Evolutionary conservation across 2,888 invertebrate genomes (phyloP).

Genomic region (Diplolepis rosae): DNA sequence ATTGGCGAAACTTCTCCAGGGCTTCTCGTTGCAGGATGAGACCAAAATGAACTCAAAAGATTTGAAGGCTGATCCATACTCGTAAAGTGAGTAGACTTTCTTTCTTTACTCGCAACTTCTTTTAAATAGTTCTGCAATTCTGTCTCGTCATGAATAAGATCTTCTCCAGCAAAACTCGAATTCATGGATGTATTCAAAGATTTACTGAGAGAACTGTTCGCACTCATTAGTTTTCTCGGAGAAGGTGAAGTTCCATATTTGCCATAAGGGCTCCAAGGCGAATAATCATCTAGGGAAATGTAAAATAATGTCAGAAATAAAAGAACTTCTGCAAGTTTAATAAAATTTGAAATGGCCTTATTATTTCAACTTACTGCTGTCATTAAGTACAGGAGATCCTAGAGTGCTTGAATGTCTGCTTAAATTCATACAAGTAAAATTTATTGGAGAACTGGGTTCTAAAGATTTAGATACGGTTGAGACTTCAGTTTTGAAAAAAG

Average conservation of each 20-base stretch:
- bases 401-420: conserved; percentile 60
- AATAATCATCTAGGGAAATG: conserved; percentile 59
- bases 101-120: conserved; percentile 60
- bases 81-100: conserved; percentile 60
- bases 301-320: background rate
- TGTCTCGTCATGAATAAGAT: conserved; percentile 64
- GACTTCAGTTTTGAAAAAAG: conserved; percentile 59
- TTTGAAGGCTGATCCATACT: conserved; percentile 74
- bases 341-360: too few species aligned
- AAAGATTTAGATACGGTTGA: conserved; percentile 45
- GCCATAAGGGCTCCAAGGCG: conserved; percentile 57
- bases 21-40: conserved; percentile 75
- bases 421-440: conserved; percentile 63
- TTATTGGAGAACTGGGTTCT: conserved; percentile 57
- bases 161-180: conserved; percentile 63
- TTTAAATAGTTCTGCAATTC: conserved; percentile 66
- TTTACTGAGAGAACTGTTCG: conserved; percentile 61
- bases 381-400: conserved; percentile 60
- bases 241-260: conserved; percentile 57
- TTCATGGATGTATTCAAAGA: conserved; percentile 62
- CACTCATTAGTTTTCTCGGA: conserved; percentile 55
- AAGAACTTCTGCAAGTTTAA: too few species aligned
- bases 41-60: conserved; percentile 76
- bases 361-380: conserved; percentile 55
- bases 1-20: conserved; percentile 75